Conservation (phyloP, 2,888 invertebrate species). For the Bursaphelenchus okinawaensis region DNA sequence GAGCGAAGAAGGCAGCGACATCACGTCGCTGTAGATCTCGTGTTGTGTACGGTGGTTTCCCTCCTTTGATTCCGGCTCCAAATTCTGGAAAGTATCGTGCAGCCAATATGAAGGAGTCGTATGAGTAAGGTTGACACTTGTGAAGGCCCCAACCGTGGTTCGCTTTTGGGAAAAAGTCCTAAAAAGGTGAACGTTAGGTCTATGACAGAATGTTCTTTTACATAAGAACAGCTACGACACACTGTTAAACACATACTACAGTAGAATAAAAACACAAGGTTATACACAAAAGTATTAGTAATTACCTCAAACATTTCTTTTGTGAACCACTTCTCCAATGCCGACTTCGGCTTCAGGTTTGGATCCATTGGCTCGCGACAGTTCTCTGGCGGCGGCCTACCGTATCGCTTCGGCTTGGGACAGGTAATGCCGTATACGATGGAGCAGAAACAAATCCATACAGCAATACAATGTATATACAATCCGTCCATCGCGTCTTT, state of each 20-base stretch:
- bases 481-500: neutral
- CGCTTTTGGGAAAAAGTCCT: slow-evolving; percentile 54
- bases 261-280: neutral
- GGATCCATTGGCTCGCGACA: slow-evolving; percentile 19
- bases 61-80: slow-evolving; percentile 25
- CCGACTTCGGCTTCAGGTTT: slow-evolving; percentile 15
- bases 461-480: neutral
- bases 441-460: too few relatives aligned
- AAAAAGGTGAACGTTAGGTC: slow-evolving; percentile 14
- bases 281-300: slow-evolving; percentile 17
- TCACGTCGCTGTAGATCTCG: slow-evolving; percentile 39
- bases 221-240: neutral
- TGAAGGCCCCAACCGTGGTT: slow-evolving; percentile 53
- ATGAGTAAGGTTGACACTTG: slow-evolving; percentile 51
- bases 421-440: slow-evolving; percentile 11
- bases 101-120: slow-evolving; percentile 53
- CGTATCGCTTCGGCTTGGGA: slow-evolving; percentile 21
- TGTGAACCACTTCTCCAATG: slow-evolving; percentile 50
- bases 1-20: slow-evolving; percentile 55
- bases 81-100: slow-evolving; percentile 55
- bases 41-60: slow-evolving; percentile 11
- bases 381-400: slow-evolving; percentile 12
- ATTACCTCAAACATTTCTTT: slow-evolving; percentile 38
- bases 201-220: neutral
- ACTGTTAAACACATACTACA: neutral